Percentiles rank a stretch among this genome's conserved stretches.
Evolutionary conservation across 2,113 vertebrate species (phyloP).

Genomic region (Pavo muticus): DNA sequence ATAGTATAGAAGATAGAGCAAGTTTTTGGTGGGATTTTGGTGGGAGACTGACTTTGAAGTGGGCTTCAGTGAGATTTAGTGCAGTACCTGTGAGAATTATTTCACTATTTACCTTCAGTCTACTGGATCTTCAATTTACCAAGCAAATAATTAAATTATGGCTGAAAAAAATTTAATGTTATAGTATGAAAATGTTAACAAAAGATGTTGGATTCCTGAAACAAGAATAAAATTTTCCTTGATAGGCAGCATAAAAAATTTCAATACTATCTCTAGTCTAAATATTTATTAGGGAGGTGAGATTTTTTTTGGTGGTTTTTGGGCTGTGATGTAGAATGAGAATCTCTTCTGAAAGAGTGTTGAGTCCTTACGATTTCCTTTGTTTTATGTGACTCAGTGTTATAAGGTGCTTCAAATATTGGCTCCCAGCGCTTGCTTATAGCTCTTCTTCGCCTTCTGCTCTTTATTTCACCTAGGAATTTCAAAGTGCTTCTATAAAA

Average conservation of each 20-base stretch:
- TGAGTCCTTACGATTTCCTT: neutral
- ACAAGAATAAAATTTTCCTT: neutral
- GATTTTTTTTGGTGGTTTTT: neutral
- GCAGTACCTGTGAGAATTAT: neutral
- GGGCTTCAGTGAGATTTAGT: neutral
- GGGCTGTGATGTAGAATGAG: neutral
- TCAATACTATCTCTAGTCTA: neutral
- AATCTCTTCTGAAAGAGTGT: neutral
- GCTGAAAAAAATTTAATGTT: neutral
- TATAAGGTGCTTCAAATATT: neutral
- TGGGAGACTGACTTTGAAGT: conserved; percentile 13
- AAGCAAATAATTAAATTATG: neutral
- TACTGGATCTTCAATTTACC: neutral
- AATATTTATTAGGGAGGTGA: rapidly evolving
- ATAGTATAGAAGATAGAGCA: no score
- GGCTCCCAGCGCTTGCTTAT: neutral
- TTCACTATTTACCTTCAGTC: neutral
- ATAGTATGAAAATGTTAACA: rapidly evolving
- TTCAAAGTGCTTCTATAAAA: neutral
- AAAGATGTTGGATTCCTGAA: neutral
- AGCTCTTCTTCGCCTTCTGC: neutral
- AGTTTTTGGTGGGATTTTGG: neutral
- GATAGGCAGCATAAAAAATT: neutral
- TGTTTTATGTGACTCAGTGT: neutral
- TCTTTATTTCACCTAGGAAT: neutral